Evolutionary conservation across 1,140 invertebrate species (phyloP).

Genomic region (Drosophila busckii): DNA sequence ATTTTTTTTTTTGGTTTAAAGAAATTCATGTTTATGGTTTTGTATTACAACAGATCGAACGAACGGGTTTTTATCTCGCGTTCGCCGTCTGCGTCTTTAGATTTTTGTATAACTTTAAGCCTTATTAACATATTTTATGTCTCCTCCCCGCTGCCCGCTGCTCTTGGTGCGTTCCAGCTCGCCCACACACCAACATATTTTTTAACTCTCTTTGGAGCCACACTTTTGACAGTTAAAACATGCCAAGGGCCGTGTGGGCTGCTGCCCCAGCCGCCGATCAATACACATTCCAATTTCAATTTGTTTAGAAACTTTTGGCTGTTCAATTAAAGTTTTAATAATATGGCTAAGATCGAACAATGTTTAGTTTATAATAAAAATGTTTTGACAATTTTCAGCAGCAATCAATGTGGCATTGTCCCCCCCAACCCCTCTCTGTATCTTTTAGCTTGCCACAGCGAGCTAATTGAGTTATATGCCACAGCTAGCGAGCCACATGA

Average conservation of each 20-base stretch:
- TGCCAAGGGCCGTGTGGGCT: conserved; percentile 30
- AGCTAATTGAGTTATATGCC: conserved; percentile 68
- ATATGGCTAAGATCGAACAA: conserved; percentile 33
- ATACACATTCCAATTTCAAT: conserved; percentile 18
- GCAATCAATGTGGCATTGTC: too few relatives aligned
- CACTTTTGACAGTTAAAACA: conserved; percentile 26
- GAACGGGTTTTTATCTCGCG: neutral
- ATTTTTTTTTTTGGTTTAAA: too few relatives aligned
- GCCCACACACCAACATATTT: conserved; percentile 29
- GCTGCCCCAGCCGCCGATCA: conserved; percentile 29
- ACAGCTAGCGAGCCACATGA: conserved; percentile 36
- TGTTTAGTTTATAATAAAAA: conserved; percentile 27
- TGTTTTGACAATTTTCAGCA: too few relatives aligned
- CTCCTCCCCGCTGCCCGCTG: conserved; percentile 9
- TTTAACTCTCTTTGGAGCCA: conserved; percentile 20
- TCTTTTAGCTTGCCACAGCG: neutral
- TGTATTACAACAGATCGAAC: conserved; percentile 32
- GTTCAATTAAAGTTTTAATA: too few relatives aligned
- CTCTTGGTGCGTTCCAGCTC: conserved; percentile 4
- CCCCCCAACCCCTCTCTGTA: neutral
- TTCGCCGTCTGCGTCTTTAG: conserved; percentile 1
- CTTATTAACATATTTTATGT: conserved; percentile 77
- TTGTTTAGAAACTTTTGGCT: too few relatives aligned
- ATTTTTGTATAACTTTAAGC: conserved; percentile 67
- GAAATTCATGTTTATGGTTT: conserved; percentile 39